A percentile compares a stretch with the other conserved stretches of the same genome.
Conservation (phyloP, 2,797 vertebrate genomes). For the Salmo trutta region DNA sequence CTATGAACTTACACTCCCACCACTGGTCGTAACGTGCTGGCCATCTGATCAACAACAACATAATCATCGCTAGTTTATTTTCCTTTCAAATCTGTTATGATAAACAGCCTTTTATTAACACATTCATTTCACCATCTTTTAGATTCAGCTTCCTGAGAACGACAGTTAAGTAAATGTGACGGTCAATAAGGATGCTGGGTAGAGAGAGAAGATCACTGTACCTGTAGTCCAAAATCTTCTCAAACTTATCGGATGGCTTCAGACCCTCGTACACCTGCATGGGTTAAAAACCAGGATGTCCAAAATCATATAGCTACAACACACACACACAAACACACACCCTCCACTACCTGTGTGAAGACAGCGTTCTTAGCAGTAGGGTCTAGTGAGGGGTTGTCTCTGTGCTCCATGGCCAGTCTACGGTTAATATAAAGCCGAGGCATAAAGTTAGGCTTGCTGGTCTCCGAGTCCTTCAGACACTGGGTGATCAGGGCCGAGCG, state of each 20-base stretch:
- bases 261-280: conserved; percentile 93
- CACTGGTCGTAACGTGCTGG: conserved; percentile 96
- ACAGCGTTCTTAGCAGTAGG: conserved; percentile 90
- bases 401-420: conserved; percentile 96
- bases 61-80: background rate
- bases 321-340: background rate
- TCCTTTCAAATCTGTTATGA: too few species aligned
- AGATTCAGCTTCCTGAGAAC: too few species aligned
- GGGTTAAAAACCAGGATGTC: conserved; percentile 8
- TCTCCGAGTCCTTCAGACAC: conserved; percentile 96
- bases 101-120: too few species aligned
- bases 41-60: conserved; percentile 78
- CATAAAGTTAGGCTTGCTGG: conserved; percentile 95
- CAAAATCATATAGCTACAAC: background rate
- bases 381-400: conserved; percentile 90
- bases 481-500: conserved; percentile 91
- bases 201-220: conserved; percentile 44
- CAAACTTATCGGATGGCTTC: conserved; percentile 94
- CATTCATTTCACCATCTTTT: too few species aligned
- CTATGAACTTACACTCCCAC: conserved; percentile 99
- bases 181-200: background rate
- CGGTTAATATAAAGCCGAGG: conserved; percentile 97
- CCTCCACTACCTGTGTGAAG: conserved; percentile 85
- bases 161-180: too few species aligned
- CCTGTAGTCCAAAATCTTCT: conserved; percentile 97